Evolutionary conservation across 2,888 invertebrate species (phyloP).

Genomic region (Hedychridium roseum): DNA sequence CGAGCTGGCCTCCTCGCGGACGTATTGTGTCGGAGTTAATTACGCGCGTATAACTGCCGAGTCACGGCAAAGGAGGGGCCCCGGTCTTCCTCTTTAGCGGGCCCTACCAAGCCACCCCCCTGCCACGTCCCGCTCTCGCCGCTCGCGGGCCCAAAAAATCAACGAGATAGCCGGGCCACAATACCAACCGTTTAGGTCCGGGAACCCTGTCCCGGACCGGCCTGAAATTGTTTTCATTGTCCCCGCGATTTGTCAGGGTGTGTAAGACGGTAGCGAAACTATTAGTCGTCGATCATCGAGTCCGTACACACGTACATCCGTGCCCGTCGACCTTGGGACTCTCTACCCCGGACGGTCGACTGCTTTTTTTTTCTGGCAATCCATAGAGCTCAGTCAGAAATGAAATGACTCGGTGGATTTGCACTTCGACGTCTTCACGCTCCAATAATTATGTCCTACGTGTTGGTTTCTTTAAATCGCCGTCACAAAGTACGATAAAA

Average conservation of each 20-base stretch:
- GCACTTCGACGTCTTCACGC: too few species aligned
- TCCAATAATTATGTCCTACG: too few species aligned
- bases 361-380: too few species aligned
- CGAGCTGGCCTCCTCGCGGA: slow-evolving; percentile 38
- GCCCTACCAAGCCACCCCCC: slow-evolving; percentile 7
- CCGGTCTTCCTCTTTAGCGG: slow-evolving; percentile 18
- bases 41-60: slow-evolving; percentile 59
- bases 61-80: slow-evolving; percentile 52
- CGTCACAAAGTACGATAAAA: too few species aligned
- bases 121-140: slow-evolving; percentile 14
- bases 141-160: slow-evolving; percentile 22
- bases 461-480: too few species aligned
- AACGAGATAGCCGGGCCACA: slow-evolving; percentile 36
- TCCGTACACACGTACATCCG: too few species aligned
- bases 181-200: slow-evolving; percentile 54
- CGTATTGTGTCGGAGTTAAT: slow-evolving; percentile 62
- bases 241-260: slow-evolving; percentile 59
- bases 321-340: too few species aligned
- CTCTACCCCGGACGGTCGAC: too few species aligned
- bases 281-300: slow-evolving; percentile 53
- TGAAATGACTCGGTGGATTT: too few species aligned
- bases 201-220: slow-evolving; percentile 36
- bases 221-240: slow-evolving; percentile 62
- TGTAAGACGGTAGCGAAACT: slow-evolving; percentile 59
- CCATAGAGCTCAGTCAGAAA: too few species aligned